These are phyloP conservation scores for Tyrophagus putrescentiae DNA, from an alignment of 1,140 invertebrate genomes.

Conservation along the genomic window DNA sequence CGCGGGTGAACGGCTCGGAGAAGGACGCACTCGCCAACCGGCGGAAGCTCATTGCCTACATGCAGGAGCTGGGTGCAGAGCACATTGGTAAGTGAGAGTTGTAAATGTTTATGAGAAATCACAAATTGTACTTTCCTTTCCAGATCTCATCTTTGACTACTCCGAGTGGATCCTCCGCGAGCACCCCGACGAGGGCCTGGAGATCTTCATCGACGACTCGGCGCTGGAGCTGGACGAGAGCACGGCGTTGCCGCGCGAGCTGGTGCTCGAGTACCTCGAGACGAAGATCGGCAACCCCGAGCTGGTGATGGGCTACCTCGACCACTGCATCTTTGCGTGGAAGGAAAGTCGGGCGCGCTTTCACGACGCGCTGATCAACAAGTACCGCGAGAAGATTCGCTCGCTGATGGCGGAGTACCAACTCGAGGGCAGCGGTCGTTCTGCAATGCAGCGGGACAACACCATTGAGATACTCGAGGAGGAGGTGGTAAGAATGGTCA, in stretches of 20 bases:
- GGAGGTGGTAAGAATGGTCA: background rate
- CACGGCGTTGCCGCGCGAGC: conserved; percentile 54
- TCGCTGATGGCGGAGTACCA: conserved; percentile 24
- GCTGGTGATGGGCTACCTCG: conserved; percentile 77
- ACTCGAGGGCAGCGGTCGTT: conserved; percentile 4
- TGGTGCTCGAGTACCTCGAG: conserved; percentile 72
- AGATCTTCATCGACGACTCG: conserved; percentile 85
- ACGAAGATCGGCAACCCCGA: conserved; percentile 49
- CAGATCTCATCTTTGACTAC: conserved; percentile 78
- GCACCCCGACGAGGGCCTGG: conserved; percentile 72
- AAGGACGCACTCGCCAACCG: conserved; percentile 50
- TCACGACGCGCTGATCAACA: conserved; percentile 75
- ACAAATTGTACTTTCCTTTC: background rate
- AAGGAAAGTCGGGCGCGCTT: conserved; percentile 66
- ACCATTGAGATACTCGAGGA: conserved; percentile 6
- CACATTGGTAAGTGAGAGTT: conserved; percentile 41
- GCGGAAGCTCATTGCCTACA: conserved; percentile 70
- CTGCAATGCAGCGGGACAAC: conserved; percentile 2
- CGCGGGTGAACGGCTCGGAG: conserved; percentile 51
- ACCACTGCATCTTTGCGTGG: conserved; percentile 81
- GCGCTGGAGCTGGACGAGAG: conserved; percentile 57
- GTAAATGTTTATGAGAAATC: background rate
- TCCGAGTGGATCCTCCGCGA: conserved; percentile 76
- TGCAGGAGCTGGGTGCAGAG: conserved; percentile 72
- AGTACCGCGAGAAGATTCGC: conserved; percentile 53